These are phyloP conservation scores for Alloplasta piceator DNA, from an alignment of 2,888 invertebrate genomes.

Conservation along the genomic window DNA sequence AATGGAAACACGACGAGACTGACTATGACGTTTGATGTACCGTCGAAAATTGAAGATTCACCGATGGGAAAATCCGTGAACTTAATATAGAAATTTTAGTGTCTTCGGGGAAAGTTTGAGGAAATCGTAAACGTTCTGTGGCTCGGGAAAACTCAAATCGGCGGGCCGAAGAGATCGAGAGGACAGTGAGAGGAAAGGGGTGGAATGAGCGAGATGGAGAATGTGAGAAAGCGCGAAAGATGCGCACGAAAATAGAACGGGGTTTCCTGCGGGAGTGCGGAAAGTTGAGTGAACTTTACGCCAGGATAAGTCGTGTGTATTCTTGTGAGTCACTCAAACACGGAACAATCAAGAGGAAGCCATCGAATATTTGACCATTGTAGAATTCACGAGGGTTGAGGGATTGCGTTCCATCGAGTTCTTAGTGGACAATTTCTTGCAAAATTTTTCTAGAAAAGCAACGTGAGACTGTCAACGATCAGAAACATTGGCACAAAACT, in stretches of 20 bases:
- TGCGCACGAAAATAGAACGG: slow-evolving; percentile 68
- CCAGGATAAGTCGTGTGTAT: slow-evolving; percentile 64
- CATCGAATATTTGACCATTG: slow-evolving; percentile 40
- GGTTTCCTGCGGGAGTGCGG: slow-evolving; percentile 67
- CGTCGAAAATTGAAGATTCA: neutral
- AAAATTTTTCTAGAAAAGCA: neutral
- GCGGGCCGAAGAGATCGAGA: slow-evolving; percentile 36
- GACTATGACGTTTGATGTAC: too few relatives aligned
- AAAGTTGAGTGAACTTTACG: slow-evolving; percentile 70
- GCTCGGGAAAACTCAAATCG: slow-evolving; percentile 49
- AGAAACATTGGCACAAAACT: neutral
- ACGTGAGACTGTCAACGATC: neutral
- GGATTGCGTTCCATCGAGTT: too few relatives aligned
- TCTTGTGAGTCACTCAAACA: slow-evolving; percentile 35
- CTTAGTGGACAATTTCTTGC: too few relatives aligned
- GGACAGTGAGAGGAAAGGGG: slow-evolving; percentile 16
- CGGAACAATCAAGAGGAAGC: slow-evolving; percentile 27
- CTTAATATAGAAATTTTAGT: slow-evolving; percentile 17
- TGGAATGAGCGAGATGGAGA: slow-evolving; percentile 8
- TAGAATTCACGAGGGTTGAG: neutral
- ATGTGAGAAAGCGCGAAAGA: slow-evolving; percentile 53
- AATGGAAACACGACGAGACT: too few relatives aligned
- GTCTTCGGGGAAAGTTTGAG: slow-evolving; percentile 13
- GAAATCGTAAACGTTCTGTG: slow-evolving; percentile 45
- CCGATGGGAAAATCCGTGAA: neutral